A percentile compares a stretch with the other conserved stretches of the same genome.
Conservation (phyloP, 2,888 invertebrate species). For the Apamea epomidion region DNA sequence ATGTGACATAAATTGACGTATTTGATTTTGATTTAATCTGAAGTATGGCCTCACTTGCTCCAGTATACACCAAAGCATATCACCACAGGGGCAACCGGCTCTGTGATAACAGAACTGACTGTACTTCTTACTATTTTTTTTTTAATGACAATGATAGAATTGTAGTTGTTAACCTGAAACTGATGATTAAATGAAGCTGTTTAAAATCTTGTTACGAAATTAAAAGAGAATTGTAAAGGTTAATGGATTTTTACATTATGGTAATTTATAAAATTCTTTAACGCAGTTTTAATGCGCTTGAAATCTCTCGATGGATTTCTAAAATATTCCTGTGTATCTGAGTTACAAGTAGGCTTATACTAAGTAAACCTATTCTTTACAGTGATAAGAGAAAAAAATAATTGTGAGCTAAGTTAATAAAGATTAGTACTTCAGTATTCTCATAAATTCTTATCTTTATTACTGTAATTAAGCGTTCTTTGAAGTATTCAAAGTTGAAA, state of each 20-base stretch:
- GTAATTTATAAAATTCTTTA: not conserved
- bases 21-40: not conserved
- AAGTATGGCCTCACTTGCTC: not conserved
- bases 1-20: not conserved
- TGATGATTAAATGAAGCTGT: not conserved
- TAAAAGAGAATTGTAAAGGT: not conserved
- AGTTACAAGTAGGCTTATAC: not conserved
- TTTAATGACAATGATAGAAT: not conserved
- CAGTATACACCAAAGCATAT: not conserved
- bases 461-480: not conserved
- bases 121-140: not conserved
- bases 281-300: not conserved
- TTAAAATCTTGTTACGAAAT: too few species aligned
- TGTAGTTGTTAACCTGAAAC: not conserved
- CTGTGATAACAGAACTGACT: not conserved
- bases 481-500: not conserved
- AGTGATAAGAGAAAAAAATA: not conserved
- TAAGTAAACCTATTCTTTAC: not conserved
- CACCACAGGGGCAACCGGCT: not conserved
- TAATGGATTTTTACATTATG: not conserved
- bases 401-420: not conserved
- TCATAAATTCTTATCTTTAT: not conserved
- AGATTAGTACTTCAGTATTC: not conserved
- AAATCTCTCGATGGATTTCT: not conserved
- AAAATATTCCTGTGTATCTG: not conserved